Conservation (phyloP, 2,888 invertebrate genomes). For the Frankliniella fusca region DNA sequence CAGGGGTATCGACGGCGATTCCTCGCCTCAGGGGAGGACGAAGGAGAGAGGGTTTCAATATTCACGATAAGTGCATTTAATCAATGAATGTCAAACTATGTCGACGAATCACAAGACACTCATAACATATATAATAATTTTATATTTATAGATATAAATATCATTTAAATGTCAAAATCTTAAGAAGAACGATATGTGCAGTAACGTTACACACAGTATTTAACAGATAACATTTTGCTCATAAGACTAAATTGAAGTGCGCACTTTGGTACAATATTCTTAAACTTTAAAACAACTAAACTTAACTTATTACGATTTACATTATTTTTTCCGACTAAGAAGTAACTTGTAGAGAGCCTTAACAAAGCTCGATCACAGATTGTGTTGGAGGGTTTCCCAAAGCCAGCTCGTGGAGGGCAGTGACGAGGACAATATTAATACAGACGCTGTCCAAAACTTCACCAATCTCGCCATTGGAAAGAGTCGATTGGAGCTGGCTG, state of each 20-base stretch:
- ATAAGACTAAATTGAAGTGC: background rate
- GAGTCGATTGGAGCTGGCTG: background rate
- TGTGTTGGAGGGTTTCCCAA: background rate
- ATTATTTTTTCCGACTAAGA: background rate
- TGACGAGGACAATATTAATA: background rate
- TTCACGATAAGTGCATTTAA: too few species aligned
- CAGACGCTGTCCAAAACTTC: background rate
- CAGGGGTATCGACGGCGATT: too few species aligned
- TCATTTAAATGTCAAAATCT: too few species aligned
- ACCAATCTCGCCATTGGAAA: background rate
- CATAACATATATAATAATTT: background rate
- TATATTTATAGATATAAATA: too few species aligned
- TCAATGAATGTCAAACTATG: too few species aligned
- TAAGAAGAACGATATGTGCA: background rate
- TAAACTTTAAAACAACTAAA: background rate
- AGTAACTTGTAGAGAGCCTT: background rate
- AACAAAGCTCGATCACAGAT: conserved; percentile 1
- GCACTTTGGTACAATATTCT: conserved; percentile 5
- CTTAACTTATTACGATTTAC: background rate
- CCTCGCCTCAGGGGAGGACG: too few species aligned
- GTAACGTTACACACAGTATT: background rate
- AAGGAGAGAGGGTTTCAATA: too few species aligned
- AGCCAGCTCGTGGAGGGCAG: background rate
- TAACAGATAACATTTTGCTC: background rate
- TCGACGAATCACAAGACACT: background rate